Conservation (phyloP, 2,113 vertebrate genomes). For the Rhabdornis inornatus region DNA sequence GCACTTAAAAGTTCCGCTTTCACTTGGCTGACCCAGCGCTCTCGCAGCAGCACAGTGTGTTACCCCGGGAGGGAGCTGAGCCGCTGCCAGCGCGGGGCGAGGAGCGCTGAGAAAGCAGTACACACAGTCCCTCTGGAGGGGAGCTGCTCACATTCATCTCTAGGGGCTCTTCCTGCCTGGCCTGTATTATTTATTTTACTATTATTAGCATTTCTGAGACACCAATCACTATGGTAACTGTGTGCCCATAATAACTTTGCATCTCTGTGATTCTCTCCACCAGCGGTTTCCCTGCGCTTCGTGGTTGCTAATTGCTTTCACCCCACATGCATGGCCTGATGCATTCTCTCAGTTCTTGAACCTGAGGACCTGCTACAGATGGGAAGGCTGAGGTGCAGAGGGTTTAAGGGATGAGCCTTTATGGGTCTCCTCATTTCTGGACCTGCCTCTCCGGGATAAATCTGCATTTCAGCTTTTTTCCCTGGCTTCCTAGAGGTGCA, state of each 20-base stretch:
- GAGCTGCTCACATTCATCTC: slow-evolving; percentile 38
- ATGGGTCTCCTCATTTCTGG: background rate
- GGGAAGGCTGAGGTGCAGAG: background rate
- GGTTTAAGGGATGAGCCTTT: background rate
- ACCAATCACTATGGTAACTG: slow-evolving; percentile 58
- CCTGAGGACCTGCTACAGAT: background rate
- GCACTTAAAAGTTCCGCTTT: slow-evolving; percentile 42
- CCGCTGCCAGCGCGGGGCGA: background rate
- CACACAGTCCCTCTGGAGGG: slow-evolving; percentile 10
- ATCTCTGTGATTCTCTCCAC: background rate
- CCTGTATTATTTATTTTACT: slow-evolving; percentile 62
- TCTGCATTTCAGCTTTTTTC: background rate
- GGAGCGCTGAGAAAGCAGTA: slow-evolving; percentile 54
- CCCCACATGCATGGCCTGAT: accelerated
- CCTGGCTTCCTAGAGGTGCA: background rate
- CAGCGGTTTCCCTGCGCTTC: background rate
- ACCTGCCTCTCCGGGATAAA: background rate
- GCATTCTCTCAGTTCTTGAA: background rate
- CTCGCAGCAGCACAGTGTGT: background rate
- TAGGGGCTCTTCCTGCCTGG: slow-evolving; percentile 51
- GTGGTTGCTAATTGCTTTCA: background rate
- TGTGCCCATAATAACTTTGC: slow-evolving; percentile 25
- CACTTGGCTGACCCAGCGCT: slow-evolving; percentile 28
- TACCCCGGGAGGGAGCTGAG: slow-evolving; percentile 28
- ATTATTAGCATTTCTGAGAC: slow-evolving; percentile 64